Evolutionary conservation across 2,888 invertebrate genomes (phyloP), one percentile per base, ranked within the genome.

Genomic region (Ornithoptera priamus): DNA sequence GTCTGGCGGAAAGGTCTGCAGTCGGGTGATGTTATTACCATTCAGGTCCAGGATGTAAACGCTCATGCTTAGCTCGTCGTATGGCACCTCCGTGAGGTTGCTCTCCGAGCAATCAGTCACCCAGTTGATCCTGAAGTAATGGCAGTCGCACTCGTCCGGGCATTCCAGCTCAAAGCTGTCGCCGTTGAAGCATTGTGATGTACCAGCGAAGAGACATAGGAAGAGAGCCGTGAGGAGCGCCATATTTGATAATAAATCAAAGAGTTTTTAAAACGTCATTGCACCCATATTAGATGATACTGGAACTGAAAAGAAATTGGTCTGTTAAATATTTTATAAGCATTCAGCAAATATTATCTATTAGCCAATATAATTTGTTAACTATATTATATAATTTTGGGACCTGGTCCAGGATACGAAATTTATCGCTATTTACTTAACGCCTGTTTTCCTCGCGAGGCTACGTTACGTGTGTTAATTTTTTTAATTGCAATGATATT

Each of bases 41-140:
- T 95, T 95, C 83, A 96, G 88, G 77, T 96, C 95, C 75, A 96
- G 86, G 72, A 95, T 92, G 85, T 96, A 96, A 62, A 95, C 95
- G 80, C 95, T 95, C 57, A 92, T 90, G 78, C 95, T 95, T 70
- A 96, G 93, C 77, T 95, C 95, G 67, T 94, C 94, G 79, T 94
- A 94, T 0, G 95, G 95, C 42, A 96, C 94, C 72, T 93, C 93
- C 0, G 95, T 95, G 69, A 96, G 92, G 85, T 95, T 95, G 86
- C 95, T 95, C 78, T 95, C 95, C 0, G 96, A 96, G 78, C 96
- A 96, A 80, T 96, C 96, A 2, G 95, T 95, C 77, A 96, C 95
- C 95, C 95, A 96, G 87, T 96, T 95, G 78, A 95, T 94, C 72
- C 95, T 93, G 86, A 95, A 95, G 86, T 95, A 96, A 89, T 96